phyloP scores from a whole-genome alignment of 2,113 vertebrate species.

The Mellivora capensis region DNA sequence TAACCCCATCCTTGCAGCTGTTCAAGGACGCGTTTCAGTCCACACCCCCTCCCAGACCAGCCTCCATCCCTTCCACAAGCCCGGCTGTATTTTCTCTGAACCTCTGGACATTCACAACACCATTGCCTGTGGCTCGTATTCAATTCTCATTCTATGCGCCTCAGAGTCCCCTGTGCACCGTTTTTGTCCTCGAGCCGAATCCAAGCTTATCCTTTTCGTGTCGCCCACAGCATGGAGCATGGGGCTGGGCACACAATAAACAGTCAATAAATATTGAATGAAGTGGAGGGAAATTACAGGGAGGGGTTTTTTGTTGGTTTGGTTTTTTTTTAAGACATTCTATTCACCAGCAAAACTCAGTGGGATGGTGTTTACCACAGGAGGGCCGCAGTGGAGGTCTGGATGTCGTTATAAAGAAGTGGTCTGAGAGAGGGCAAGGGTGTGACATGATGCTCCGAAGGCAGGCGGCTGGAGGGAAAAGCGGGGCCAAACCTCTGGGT shows the following conservation, averaged over 20 bases:
- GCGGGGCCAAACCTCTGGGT: fast-evolving
- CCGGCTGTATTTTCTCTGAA: not conserved
- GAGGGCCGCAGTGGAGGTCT: not conserved
- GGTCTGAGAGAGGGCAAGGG: not conserved
- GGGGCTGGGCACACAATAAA: not conserved
- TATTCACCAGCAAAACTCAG: not conserved
- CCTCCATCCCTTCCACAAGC: not conserved
- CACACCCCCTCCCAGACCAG: not conserved
- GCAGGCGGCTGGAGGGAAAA: not conserved
- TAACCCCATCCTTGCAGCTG: not conserved
- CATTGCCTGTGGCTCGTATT: not conserved
- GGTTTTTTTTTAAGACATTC: not conserved
- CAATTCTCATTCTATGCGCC: fast-evolving
- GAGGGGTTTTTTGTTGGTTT: no score
- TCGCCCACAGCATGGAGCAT: not conserved
- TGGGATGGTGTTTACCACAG: not conserved
- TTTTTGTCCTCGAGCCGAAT: not conserved
- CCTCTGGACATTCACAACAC: not conserved
- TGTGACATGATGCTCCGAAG: not conserved
- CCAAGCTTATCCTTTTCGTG: not conserved
- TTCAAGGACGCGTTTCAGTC: not conserved
- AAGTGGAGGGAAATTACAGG: not conserved
- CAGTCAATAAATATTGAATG: not conserved
- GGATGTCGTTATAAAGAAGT: not conserved
- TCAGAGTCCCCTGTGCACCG: not conserved